Conservation (phyloP, 1,140 invertebrate genomes). For the Rhynchophorus ferrugineus region DNA sequence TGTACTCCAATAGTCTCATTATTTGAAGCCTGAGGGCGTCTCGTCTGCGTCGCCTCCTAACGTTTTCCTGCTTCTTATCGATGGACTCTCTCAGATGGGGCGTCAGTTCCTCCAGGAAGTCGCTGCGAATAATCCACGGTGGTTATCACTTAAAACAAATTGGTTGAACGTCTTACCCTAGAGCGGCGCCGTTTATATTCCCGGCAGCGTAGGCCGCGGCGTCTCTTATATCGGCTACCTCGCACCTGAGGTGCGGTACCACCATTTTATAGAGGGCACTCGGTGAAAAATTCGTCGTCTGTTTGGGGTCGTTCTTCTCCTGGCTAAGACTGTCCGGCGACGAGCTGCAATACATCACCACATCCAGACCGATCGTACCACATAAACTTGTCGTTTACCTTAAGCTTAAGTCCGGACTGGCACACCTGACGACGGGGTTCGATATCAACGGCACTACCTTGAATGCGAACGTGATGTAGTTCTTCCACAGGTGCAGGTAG, state of each 20-base stretch:
- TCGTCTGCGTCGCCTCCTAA: slow-evolving; percentile 76
- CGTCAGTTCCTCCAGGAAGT: slow-evolving; percentile 92
- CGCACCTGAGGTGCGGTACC: slow-evolving; percentile 82
- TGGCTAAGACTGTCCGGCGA: slow-evolving; percentile 78
- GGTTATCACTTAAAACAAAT: neutral
- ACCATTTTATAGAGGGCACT: slow-evolving; percentile 86
- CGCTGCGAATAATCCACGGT: slow-evolving; percentile 50
- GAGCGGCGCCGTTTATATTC: slow-evolving; percentile 83
- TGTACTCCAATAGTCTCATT: slow-evolving; percentile 83
- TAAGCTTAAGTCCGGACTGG: slow-evolving; percentile 84
- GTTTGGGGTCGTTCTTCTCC: slow-evolving; percentile 60
- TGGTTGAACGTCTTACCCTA: slow-evolving; percentile 63
- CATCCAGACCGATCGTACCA: neutral
- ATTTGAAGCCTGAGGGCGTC: slow-evolving; percentile 89
- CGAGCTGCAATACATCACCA: slow-evolving; percentile 49
- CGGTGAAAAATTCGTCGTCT: slow-evolving; percentile 58
- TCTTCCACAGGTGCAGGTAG: slow-evolving; percentile 92
- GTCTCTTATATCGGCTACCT: slow-evolving; percentile 86
- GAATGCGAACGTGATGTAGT: slow-evolving; percentile 92
- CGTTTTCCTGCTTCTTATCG: slow-evolving; percentile 97
- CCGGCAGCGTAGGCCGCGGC: slow-evolving; percentile 88
- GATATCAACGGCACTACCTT: slow-evolving; percentile 82
- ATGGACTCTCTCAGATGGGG: slow-evolving; percentile 89
- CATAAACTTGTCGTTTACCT: slow-evolving; percentile 53
- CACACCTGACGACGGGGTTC: slow-evolving; percentile 75